phyloP scores from a whole-genome alignment of 2,797 vertebrate genomes.

The Loris lydekkerianus region DNA sequence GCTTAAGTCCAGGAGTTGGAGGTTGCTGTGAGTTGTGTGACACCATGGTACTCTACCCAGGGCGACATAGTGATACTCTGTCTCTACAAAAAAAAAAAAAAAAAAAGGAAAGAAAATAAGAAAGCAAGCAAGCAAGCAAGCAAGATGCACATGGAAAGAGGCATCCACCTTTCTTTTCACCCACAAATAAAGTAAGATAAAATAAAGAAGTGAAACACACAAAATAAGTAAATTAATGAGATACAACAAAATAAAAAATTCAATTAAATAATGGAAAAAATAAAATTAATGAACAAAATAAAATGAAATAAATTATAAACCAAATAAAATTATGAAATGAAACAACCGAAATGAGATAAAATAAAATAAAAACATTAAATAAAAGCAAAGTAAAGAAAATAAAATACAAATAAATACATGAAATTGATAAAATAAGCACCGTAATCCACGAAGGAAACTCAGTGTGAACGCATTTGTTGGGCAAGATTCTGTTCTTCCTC shows the following conservation, averaged over 20 bases:
- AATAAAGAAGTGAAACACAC: background rate
- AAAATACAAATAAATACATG: background rate
- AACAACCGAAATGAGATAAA: background rate
- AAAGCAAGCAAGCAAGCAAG: no score
- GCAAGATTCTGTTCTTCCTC: background rate
- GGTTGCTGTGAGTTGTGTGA: no score
- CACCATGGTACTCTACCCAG: no score
- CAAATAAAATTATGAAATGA: slow-evolving; percentile 1
- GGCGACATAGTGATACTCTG: no score
- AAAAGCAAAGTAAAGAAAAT: background rate
- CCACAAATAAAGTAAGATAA: background rate
- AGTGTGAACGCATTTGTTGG: accelerated
- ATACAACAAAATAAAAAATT: background rate
- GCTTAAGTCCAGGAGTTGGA: no score
- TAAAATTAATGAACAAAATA: background rate
- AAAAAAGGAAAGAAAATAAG: background rate
- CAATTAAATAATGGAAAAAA: background rate
- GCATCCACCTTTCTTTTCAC: background rate
- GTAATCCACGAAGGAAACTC: background rate
- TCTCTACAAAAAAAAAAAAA: background rate
- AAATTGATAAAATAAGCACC: background rate
- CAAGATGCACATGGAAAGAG: background rate
- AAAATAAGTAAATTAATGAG: background rate
- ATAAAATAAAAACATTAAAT: background rate
- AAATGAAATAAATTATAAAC: background rate